Evolutionary conservation across 2,888 invertebrate species (phyloP).

Genomic region (Lasioglossum leucozonium): DNA sequence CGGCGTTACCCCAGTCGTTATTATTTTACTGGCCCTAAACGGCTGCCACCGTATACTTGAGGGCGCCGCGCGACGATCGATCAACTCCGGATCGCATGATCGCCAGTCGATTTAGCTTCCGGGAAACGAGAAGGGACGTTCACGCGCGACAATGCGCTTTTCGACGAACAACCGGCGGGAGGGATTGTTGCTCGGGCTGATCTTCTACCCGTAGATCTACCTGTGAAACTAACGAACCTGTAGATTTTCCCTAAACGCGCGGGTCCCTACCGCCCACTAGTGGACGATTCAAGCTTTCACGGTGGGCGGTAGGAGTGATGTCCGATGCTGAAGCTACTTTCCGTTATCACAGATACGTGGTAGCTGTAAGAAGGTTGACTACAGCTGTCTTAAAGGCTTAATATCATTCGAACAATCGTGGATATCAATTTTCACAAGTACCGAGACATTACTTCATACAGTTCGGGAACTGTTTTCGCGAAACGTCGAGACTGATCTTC

Average conservation of each 20-base stretch:
- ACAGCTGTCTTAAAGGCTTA: too few relatives aligned
- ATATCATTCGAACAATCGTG: too few relatives aligned
- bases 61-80: constrained; percentile 14
- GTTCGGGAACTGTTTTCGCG: not conserved
- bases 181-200: not conserved
- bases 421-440: not conserved
- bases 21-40: constrained; percentile 80
- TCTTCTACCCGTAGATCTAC: not conserved
- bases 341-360: too few relatives aligned
- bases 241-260: too few relatives aligned
- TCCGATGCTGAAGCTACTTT: too few relatives aligned
- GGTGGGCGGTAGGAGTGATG: too few relatives aligned
- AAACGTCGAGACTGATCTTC: not conserved
- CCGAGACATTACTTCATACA: not conserved
- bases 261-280: too few relatives aligned
- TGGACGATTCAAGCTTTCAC: too few relatives aligned
- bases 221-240: too few relatives aligned
- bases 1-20: constrained; percentile 76
- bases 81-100: constrained; percentile 18
- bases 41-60: constrained; percentile 70
- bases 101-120: constrained; percentile 22
- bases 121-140: constrained; percentile 30
- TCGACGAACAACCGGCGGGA: not conserved
- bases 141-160: constrained; percentile 14
- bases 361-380: too few relatives aligned